Base-by-base conservation (phyloP, 2,797 vertebrate genomes). In the Enteromius anoplus region DNA sequence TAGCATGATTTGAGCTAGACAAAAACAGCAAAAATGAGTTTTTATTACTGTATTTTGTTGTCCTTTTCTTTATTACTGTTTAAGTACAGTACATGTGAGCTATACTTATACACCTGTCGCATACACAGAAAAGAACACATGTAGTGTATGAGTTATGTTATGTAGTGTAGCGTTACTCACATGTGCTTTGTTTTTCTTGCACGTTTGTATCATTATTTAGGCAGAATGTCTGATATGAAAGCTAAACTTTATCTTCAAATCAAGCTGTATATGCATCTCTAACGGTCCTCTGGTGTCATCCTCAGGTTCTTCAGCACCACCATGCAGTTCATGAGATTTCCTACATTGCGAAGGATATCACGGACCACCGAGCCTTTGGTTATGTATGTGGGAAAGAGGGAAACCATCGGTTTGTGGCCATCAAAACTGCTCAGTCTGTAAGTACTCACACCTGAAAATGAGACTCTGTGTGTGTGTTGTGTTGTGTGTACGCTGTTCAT, bases 271-370 rank as follows among this genome's bases (percentile, higher is more conserved):
- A 11, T 21, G 55, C 37, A 29, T 15, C 14, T 47, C n/a, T 77
- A 77, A 64, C 64, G 40, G 29, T 23, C 19, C 11, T 80, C 32
- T 68, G 19, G 6, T 2, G 73, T 11, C 58, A 21, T 86, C 82
- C 29, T 9, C 85, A 99, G 98, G 95, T 98, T 84, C 95, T 99
- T 86, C 97, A 98, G 90, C 98, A 99, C 88, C 97, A 99, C 85
- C 98, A 99, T 84, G 97, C 97, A 80, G 98, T 99, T 92, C 98
- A 99, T 17, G 98, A 99, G 93, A 99, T 99, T 90, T 99, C 98
- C 85, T 99, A 99, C 94, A 99, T 99, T 0, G 98, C 98, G 29
- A 99, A 99, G 95, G 98, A 99, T 89, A 98, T 98, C 93, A 99
- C 98, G 23, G 98, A 99, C 93, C 98, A 99, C 92, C 93, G 98